Evolutionary conservation across 2,888 invertebrate species (phyloP).

Genomic region (Eupithecia insigniata): DNA sequence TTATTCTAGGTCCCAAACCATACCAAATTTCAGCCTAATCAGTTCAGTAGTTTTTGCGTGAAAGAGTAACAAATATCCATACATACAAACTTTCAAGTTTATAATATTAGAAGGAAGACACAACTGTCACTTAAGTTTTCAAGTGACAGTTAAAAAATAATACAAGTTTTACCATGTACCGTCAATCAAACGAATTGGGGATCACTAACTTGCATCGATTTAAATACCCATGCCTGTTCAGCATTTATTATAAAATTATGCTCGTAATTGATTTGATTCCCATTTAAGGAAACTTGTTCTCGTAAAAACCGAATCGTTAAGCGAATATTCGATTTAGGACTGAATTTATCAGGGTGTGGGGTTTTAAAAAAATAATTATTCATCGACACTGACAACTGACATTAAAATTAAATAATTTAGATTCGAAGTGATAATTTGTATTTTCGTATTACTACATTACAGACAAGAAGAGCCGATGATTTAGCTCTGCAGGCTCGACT

Average conservation of each 20-base stretch:
- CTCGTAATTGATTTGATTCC: no score
- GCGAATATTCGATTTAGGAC: no score
- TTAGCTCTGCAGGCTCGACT: conserved; percentile 1
- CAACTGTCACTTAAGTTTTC: not conserved
- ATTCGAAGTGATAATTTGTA: not conserved
- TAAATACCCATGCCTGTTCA: not conserved
- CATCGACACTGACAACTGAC: no score
- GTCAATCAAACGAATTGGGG: not conserved
- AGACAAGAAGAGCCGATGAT: not conserved
- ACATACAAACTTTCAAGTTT: no score
- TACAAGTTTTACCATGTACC: not conserved
- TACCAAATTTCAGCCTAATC: no score
- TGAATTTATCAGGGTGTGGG: no score
- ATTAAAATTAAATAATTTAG: not conserved
- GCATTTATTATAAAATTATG: not conserved
- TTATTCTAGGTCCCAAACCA: no score
- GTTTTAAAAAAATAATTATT: not conserved
- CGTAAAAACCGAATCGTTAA: not conserved
- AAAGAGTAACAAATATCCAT: no score
- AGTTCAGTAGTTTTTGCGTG: no score
- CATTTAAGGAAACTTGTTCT: not conserved
- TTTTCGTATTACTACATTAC: not conserved
- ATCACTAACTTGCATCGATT: not conserved
- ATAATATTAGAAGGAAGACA: no score
- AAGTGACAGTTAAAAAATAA: not conserved